A percentile compares a stretch with the other conserved stretches of the same genome.
Conservation (phyloP, 2,797 vertebrate genomes). For the Melopsittacus undulatus region DNA sequence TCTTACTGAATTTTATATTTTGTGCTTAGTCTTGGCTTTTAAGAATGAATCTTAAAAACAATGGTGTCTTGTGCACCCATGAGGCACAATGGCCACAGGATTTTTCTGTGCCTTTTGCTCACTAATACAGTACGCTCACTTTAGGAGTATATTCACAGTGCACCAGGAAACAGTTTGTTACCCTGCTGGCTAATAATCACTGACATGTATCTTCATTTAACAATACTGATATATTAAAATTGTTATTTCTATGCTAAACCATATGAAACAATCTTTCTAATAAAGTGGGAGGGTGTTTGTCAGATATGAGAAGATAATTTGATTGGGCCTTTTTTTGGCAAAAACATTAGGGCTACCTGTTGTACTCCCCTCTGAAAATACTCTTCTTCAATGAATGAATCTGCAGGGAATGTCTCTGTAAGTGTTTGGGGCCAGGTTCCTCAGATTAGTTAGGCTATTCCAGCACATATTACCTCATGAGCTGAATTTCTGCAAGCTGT, state of each 20-base stretch:
- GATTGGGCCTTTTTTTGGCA: neutral
- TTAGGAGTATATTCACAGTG: neutral
- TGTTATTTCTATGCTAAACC: neutral
- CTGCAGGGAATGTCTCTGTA: neutral
- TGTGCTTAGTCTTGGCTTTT: neutral
- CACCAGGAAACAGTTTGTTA: neutral
- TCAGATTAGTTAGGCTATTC: neutral
- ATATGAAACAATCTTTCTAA: neutral
- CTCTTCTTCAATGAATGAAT: neutral
- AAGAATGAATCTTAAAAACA: neutral
- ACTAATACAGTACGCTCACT: neutral
- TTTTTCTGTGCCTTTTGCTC: neutral
- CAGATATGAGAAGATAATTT: neutral
- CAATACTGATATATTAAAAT: neutral
- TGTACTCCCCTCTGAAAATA: neutral
- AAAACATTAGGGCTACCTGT: neutral
- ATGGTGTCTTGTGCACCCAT: rapidly evolving
- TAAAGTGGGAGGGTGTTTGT: neutral
- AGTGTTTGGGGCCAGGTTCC: neutral
- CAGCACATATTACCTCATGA: neutral
- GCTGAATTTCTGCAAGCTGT: neutral
- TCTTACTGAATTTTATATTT: neutral
- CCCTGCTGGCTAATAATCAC: neutral
- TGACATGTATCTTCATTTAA: neutral
- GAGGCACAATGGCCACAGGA: neutral